These are phyloP conservation scores for Oceanites oceanicus DNA, from an alignment of 2,113 vertebrate species.

Conservation along the genomic window DNA sequence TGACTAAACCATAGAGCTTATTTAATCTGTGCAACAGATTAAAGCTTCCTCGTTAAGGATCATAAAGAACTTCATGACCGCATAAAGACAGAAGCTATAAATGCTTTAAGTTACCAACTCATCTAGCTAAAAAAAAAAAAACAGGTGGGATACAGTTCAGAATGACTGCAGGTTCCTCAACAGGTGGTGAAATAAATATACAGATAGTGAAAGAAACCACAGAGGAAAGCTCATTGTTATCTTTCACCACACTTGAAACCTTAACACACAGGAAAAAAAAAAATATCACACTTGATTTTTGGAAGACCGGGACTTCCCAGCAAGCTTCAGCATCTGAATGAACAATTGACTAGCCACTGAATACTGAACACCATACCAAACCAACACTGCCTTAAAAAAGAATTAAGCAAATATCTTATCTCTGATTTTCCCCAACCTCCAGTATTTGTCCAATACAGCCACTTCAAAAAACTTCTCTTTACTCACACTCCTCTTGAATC, in stretches of 20 bases:
- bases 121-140: neutral
- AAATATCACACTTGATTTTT: neutral
- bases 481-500: neutral
- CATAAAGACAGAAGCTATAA: neutral
- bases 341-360: neutral
- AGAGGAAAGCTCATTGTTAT: neutral
- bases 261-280: neutral
- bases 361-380: neutral
- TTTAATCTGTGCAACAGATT: neutral
- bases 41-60: neutral
- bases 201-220: neutral
- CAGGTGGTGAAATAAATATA: neutral
- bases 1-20: neutral
- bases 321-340: neutral
- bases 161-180: neutral
- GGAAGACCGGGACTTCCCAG: neutral
- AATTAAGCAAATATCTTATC: neutral
- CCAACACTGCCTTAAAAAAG: neutral
- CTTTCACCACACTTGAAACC: neutral
- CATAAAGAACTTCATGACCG: neutral
- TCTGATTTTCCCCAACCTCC: neutral
- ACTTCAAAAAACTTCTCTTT: neutral
- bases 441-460: neutral
- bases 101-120: neutral
- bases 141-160: neutral